Evolutionary conservation across 2,797 vertebrate species (phyloP).

Genomic region (Xenops minutus): DNA sequence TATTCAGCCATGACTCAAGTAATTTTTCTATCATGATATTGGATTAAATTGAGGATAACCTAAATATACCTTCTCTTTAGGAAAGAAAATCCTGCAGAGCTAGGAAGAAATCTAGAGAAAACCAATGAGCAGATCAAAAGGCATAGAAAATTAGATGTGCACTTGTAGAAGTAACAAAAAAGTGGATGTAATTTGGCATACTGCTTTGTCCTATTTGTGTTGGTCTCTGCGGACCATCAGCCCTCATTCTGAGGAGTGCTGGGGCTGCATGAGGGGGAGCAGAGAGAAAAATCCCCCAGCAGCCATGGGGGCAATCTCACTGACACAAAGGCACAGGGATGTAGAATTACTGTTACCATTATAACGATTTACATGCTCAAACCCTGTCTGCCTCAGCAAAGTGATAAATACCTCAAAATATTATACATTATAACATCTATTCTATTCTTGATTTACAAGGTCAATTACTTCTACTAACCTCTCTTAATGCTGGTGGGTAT

Average conservation of each 20-base stretch:
- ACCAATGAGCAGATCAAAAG: neutral
- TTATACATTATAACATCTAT: neutral
- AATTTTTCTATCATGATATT: neutral
- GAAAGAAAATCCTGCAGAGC: neutral
- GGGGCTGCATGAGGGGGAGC: fast-evolving
- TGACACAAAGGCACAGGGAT: fast-evolving
- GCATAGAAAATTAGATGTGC: neutral
- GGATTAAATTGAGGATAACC: constrained; percentile 7
- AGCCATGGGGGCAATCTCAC: neutral
- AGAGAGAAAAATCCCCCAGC: neutral
- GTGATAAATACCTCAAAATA: constrained; percentile 49
- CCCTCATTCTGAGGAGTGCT: neutral
- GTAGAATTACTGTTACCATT: constrained; percentile 19
- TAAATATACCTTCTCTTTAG: constrained; percentile 14
- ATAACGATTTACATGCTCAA: constrained; percentile 8
- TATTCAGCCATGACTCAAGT: neutral
- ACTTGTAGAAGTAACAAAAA: neutral
- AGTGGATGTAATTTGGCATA: fast-evolving
- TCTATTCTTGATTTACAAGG: constrained; percentile 46
- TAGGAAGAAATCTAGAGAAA: neutral
- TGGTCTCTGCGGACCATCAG: neutral
- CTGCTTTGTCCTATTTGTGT: neutral
- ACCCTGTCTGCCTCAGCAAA: neutral
- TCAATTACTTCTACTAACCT: constrained; percentile 24
- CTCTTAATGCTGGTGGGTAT: neutral